Base-by-base conservation (phyloP, 2,888 invertebrate genomes). In the Camponotus fellah region DNA sequence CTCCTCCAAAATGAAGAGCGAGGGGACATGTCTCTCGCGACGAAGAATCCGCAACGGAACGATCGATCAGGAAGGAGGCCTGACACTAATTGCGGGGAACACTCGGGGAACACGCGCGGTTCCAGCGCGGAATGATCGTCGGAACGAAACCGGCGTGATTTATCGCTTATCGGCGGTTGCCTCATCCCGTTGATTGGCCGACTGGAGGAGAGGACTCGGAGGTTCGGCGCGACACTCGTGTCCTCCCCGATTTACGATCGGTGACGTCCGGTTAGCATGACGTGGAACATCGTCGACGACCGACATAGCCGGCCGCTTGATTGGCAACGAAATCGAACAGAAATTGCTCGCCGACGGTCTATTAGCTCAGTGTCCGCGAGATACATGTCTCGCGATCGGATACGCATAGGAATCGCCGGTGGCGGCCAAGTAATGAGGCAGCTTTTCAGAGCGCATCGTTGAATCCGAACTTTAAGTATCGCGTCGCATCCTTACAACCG, bases 11-110 rank as follows among this genome's bases (percentile, higher is more conserved):
- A 72, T 65, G 83, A 76, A 69, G 77, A 82, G 53, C 8, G n/a
- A 86, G 85, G 86, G 88, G 85, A 77, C 81, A 82, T 85, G 86
- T 88, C 87, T 85, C 84, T 85, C 83, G 87, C 84, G 84, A 81
- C 69, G 89, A 89, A 87, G 91, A 91, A 88, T 87, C 91, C 90
- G 90, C 89, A 89, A 86, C 72, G 84, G 85, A 87, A 88, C 92
- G 91, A 93, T 93, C 93, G 93, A 93, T 93, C 93, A 93, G 93
- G 81, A 83, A 85, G 86, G 89, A 88, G 87, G 85, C 60, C 85
- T 93, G 93, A 93, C 93, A 93, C 92, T 93, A 93, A 93, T 93
- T 93, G 92, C 92, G 89, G 91, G 53, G 91, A 92, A 93, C 91
- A 92, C 92, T 91, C 91, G 90, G 85, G 91, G 90, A 90, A 91